Conservation (phyloP, 2,113 vertebrate species). For the Nesogale talazaci region DNA sequence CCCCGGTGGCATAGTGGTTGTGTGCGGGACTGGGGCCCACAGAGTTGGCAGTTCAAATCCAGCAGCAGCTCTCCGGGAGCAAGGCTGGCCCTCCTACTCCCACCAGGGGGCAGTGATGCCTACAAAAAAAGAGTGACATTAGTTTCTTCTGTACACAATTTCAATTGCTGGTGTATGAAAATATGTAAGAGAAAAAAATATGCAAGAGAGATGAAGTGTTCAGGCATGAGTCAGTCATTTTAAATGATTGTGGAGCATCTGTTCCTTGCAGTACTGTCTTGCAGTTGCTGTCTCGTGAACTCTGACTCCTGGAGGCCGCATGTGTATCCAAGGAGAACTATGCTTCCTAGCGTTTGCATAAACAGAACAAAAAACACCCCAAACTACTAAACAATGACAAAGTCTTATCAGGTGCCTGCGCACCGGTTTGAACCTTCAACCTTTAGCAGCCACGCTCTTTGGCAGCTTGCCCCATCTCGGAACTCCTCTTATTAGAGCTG, state of each 20-base stretch:
- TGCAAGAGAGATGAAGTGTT: neutral
- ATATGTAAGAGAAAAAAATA: neutral
- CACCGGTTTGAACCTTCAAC: neutral
- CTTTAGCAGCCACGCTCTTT: neutral
- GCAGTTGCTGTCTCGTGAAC: neutral
- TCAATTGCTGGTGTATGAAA: neutral
- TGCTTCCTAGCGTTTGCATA: neutral
- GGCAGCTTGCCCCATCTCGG: neutral
- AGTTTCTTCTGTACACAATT: neutral
- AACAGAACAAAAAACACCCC: no score
- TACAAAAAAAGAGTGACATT: no score
- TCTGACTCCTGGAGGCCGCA: neutral
- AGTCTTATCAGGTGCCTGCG: neutral
- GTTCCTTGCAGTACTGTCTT: no score
- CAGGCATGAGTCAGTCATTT: neutral
- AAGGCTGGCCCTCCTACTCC: no score
- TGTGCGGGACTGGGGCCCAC: no score
- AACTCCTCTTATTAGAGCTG: neutral
- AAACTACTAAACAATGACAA: no score
- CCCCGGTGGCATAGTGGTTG: no score
- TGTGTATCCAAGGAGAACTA: neutral
- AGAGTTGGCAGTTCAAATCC: no score
- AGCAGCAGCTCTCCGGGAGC: no score
- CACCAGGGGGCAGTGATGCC: no score
- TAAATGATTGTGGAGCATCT: neutral